phyloP scores from a whole-genome alignment of 2,888 invertebrate species.

The Tetramorium bicarinatum region DNA sequence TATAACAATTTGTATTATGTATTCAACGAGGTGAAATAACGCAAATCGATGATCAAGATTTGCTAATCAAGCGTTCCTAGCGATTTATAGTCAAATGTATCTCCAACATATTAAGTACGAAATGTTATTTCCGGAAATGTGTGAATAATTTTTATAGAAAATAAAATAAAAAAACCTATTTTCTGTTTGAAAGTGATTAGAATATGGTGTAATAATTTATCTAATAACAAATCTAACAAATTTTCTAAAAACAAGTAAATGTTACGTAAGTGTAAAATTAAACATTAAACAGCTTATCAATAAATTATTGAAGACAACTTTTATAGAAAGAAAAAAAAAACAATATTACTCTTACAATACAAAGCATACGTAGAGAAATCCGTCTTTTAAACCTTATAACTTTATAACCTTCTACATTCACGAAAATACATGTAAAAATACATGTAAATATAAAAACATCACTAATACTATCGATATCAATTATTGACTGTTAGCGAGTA shows the following conservation, averaged over 20 bases:
- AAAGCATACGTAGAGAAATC: constrained; percentile 1
- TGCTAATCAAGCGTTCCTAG: constrained; percentile 54
- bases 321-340: not conserved
- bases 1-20: constrained; percentile 12
- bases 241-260: not conserved
- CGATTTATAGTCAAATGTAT: constrained; percentile 41
- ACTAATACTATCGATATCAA: not conserved
- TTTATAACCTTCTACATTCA: not conserved
- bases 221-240: not conserved
- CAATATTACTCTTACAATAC: not conserved
- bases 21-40: constrained; percentile 24
- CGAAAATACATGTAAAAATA: not conserved
- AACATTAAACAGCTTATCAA: not conserved
- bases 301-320: not conserved
- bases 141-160: not conserved
- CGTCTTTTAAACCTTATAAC: not conserved
- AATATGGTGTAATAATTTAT: not conserved
- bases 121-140: constrained; percentile 53
- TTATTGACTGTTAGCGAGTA: constrained; percentile 4
- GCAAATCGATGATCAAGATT: constrained; percentile 36
- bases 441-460: constrained; percentile 5
- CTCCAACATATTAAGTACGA: constrained; percentile 27
- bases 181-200: not conserved
- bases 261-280: not conserved
- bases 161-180: constrained; percentile 21